A percentile compares a stretch with the other conserved stretches of the same genome.
phyloP scores from a whole-genome alignment of 2,888 invertebrate genomes.

The Drosophila percnosoma region DNA sequence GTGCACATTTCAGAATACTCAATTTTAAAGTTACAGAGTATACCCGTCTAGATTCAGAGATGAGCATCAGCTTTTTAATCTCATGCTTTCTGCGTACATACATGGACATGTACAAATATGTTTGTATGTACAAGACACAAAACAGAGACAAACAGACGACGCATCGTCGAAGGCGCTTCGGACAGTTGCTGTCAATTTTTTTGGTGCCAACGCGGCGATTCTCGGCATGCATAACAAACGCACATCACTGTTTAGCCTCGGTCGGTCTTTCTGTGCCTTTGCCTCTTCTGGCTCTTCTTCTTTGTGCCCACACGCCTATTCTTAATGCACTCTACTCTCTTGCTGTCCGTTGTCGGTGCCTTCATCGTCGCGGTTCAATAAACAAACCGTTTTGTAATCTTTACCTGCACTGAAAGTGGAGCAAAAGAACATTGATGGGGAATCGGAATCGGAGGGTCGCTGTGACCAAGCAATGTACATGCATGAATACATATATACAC shows the following conservation, averaged over 20 bases:
- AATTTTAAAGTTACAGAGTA: neutral
- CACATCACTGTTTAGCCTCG: constrained; percentile 38
- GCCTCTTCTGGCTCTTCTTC: constrained; percentile 2
- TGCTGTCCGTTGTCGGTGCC: constrained; percentile 43
- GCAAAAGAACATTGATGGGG: constrained; percentile 48
- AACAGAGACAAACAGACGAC: constrained; percentile 37
- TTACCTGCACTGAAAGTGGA: constrained; percentile 70
- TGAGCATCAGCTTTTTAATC: constrained; percentile 6
- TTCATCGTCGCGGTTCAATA: constrained; percentile 58
- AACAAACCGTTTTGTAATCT: constrained; percentile 73
- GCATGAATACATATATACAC: neutral
- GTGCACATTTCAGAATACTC: neutral
- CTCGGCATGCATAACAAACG: constrained; percentile 51
- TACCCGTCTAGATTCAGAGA: constrained; percentile 2
- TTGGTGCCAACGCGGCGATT: constrained; percentile 70
- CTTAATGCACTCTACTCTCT: constrained; percentile 43
- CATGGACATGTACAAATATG: neutral
- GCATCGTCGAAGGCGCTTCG: constrained; percentile 23
- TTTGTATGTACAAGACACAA: constrained; percentile 20
- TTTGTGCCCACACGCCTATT: constrained; percentile 16
- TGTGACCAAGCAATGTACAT: constrained; percentile 6
- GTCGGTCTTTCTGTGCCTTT: constrained; percentile 9
- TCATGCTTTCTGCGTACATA: constrained; percentile 1
- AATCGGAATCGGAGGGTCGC: constrained; percentile 17
- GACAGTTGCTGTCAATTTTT: constrained; percentile 40